phyloP scores from a whole-genome alignment of 2,113 vertebrate genomes.

The Charina bottae region DNA sequence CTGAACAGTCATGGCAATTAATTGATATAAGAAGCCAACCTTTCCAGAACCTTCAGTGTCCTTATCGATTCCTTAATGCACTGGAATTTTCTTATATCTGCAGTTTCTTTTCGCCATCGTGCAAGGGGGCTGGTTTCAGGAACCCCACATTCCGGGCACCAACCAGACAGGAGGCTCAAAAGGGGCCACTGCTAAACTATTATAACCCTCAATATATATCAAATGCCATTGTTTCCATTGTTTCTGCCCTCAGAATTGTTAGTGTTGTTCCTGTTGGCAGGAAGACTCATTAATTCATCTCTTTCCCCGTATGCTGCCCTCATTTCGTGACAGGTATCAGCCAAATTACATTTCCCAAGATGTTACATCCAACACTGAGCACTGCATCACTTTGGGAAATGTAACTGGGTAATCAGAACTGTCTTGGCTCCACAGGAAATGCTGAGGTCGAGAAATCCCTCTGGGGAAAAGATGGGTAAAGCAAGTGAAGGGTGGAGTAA shows the following conservation, averaged over 20 bases:
- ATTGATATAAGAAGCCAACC: neutral
- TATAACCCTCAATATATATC: neutral
- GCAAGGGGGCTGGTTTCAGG: neutral
- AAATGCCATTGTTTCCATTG: neutral
- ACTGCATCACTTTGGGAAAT: neutral
- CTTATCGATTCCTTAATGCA: neutral
- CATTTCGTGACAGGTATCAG: neutral
- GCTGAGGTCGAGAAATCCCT: neutral
- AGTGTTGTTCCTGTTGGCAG: too few relatives aligned
- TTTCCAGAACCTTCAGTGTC: neutral
- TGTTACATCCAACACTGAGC: neutral
- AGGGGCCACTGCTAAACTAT: neutral
- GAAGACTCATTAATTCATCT: neutral
- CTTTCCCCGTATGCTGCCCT: neutral
- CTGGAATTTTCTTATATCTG: neutral
- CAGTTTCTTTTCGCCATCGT: neutral
- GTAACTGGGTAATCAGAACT: neutral
- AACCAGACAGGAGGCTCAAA: neutral
- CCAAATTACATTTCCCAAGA: neutral
- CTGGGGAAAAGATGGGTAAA: neutral
- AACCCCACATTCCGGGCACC: neutral
- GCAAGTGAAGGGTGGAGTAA: neutral
- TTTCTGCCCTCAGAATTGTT: neutral
- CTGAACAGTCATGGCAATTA: neutral
- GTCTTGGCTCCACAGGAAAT: too few relatives aligned